These are phyloP conservation scores for Oedothorax gibbosus DNA, from an alignment of 1,140 invertebrate genomes.

Conservation along the genomic window DNA sequence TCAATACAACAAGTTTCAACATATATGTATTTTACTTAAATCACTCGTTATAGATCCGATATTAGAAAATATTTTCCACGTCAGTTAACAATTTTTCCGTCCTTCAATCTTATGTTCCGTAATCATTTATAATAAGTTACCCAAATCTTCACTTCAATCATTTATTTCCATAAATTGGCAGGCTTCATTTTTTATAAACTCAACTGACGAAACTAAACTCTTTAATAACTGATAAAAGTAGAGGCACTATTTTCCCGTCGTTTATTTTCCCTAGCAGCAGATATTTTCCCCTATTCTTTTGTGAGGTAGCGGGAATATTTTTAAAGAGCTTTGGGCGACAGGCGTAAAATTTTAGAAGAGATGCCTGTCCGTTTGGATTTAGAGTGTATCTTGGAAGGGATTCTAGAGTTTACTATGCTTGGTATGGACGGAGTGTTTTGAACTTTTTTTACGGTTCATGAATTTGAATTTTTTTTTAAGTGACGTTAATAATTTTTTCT, in stretches of 20 bases:
- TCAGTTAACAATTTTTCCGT: no score
- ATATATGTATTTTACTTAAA: no score
- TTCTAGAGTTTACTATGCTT: conserved; percentile 1
- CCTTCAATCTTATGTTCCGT: no score
- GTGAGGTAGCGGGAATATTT: not conserved
- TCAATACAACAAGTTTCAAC: no score
- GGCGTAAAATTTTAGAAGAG: conserved; percentile 39
- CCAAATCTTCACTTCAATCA: no score
- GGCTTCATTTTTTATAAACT: not conserved
- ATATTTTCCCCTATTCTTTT: not conserved
- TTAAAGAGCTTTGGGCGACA: conserved; percentile 20
- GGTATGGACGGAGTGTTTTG: not conserved
- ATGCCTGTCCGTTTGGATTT: conserved; percentile 37
- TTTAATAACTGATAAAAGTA: not conserved
- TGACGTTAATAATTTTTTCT: no score
- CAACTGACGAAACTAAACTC: not conserved
- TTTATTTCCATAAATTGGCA: no score
- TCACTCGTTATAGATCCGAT: no score
- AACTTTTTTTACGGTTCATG: not conserved
- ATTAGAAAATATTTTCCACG: no score
- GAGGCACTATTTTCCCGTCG: not conserved
- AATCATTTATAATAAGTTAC: no score
- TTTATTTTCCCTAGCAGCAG: not conserved
- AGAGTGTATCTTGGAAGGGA: conserved; percentile 8
- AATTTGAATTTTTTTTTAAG: not conserved